Base-by-base conservation (phyloP, 2,888 invertebrate genomes). In the Macrostomum cliftonense region DNA sequence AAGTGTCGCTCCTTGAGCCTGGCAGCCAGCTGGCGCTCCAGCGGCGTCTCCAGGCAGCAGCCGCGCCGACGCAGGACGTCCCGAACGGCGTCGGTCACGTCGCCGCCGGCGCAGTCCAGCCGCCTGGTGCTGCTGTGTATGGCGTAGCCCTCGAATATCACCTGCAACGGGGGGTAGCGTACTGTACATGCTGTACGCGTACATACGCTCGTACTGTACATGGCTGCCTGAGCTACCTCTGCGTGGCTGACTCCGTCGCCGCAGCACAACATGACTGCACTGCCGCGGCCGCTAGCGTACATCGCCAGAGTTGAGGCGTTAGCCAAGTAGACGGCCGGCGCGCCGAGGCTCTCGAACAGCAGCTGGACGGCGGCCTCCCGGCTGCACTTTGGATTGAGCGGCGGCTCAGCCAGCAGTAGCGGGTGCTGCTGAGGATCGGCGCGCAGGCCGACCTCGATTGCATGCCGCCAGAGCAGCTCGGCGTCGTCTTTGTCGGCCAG, bases 171-270 rank as follows among this genome's bases (percentile, higher is more conserved):
- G n/a, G n/a, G n/a, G n/a, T n/a, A n/a, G n/a, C n/a, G n/a, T n/a
- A n/a, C n/a, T n/a, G n/a, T n/a, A n/a, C n/a, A n/a, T n/a, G n/a
- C n/a, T n/a, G n/a, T n/a, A n/a, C n/a, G n/a, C n/a, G n/a, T n/a
- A n/a, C n/a, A n/a, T n/a, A n/a, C n/a, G n/a, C n/a, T n/a, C n/a
- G n/a, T n/a, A n/a, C n/a, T n/a, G n/a, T n/a, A n/a, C n/a, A n/a
- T n/a, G n/a, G n/a, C n/a, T n/a, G n/a, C n/a, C n/a, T n/a, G n/a
- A n/a, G n/a, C 28, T 28, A 28, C 28, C 53, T 86, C 85, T 46
- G 85, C 85, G 78, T 87, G 86, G 45, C 85, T 84, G 58, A 86
- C 86, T 74, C 87, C 86, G 73, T 87, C 86, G 57, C 86, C 86
- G 60, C 84, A 84, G 75, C 86, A 86, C 66, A 87, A 75, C 56